phyloP scores from a whole-genome alignment of 2,797 vertebrate species.

The Macropodus opercularis region DNA sequence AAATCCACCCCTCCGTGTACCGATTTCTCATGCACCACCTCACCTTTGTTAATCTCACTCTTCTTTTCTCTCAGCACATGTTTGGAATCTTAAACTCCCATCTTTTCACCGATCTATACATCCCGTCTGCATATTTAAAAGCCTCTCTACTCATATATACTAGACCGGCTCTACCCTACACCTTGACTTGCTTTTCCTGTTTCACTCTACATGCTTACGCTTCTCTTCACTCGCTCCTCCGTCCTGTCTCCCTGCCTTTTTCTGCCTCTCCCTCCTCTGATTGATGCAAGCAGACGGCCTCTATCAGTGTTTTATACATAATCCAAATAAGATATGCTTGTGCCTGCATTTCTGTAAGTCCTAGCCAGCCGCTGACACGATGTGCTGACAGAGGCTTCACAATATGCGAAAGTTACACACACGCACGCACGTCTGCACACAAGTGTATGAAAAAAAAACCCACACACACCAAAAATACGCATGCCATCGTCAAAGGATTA shows the following conservation, averaged over 20 bases:
- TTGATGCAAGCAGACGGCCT: conserved; percentile 72
- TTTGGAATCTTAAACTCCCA: conserved; percentile 62
- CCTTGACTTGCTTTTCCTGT: conserved; percentile 17
- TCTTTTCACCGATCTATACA: conserved; percentile 45
- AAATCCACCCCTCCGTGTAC: conserved; percentile 48
- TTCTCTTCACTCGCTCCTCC: conserved; percentile 3
- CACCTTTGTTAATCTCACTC: conserved; percentile 68
- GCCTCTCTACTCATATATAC: conserved; percentile 33
- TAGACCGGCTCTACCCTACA: conserved; percentile 18
- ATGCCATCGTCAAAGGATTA: conserved; percentile 62
- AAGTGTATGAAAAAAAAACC: conserved; percentile 24
- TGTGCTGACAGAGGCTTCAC: conserved; percentile 72
- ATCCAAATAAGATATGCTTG: conserved; percentile 82
- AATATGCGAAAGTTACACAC: conserved; percentile 33
- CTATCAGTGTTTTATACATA: conserved; percentile 80
- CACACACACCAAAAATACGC: conserved; percentile 14
- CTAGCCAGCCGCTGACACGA: conserved; percentile 67
- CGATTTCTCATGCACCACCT: conserved; percentile 64
- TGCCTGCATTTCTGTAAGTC: conserved; percentile 76
- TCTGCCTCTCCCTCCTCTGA: conserved; percentile 45
- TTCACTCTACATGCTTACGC: conserved; percentile 26
- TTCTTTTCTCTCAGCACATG: conserved; percentile 26
- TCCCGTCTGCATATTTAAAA: conserved; percentile 58
- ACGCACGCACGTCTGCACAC: conserved; percentile 13
- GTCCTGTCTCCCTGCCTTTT: conserved; percentile 13